Evolutionary conservation across 2,888 invertebrate genomes (phyloP).

Genomic region (Stenotaenia linearis): DNA sequence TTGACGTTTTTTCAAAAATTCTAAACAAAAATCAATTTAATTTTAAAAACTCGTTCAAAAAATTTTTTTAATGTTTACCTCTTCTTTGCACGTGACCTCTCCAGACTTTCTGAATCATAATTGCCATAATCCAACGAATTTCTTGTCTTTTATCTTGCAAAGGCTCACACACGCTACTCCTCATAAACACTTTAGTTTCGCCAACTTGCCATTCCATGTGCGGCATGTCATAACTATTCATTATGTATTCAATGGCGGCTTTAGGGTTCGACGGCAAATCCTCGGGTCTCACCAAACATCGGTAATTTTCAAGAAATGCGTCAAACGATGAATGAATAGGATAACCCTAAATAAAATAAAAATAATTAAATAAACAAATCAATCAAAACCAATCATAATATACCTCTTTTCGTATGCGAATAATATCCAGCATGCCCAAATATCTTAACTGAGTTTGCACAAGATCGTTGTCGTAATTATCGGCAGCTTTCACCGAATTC

Average conservation of each 20-base stretch:
- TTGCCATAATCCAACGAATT: slow-evolving; percentile 63
- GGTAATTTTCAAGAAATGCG: slow-evolving; percentile 69
- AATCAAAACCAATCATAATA: neutral
- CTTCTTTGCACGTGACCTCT: slow-evolving; percentile 60
- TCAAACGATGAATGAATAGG: slow-evolving; percentile 75
- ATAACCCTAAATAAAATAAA: slow-evolving; percentile 60
- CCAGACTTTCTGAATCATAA: slow-evolving; percentile 70
- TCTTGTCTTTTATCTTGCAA: slow-evolving; percentile 71
- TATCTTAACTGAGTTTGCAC: slow-evolving; percentile 83
- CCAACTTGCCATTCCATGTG: slow-evolving; percentile 81
- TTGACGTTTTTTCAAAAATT: slow-evolving; percentile 59
- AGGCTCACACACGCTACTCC: slow-evolving; percentile 74
- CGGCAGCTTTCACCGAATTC: slow-evolving; percentile 73
- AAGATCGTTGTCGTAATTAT: slow-evolving; percentile 70
- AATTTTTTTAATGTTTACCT: too few relatives aligned
- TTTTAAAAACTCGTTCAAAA: neutral
- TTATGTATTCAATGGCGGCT: slow-evolving; percentile 46
- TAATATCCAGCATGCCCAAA: slow-evolving; percentile 88
- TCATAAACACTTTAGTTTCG: slow-evolving; percentile 71
- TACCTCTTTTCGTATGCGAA: slow-evolving; percentile 69
- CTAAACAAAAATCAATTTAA: slow-evolving; percentile 43
- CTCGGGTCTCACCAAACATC: slow-evolving; percentile 57
- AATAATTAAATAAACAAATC: neutral
- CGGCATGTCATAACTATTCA: slow-evolving; percentile 62
- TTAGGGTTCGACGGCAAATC: slow-evolving; percentile 46